Percentiles rank a stretch among this genome's conserved stretches.
Conservation (phyloP, 2,797 vertebrate genomes). For the Paramormyrops hopkinsi region DNA sequence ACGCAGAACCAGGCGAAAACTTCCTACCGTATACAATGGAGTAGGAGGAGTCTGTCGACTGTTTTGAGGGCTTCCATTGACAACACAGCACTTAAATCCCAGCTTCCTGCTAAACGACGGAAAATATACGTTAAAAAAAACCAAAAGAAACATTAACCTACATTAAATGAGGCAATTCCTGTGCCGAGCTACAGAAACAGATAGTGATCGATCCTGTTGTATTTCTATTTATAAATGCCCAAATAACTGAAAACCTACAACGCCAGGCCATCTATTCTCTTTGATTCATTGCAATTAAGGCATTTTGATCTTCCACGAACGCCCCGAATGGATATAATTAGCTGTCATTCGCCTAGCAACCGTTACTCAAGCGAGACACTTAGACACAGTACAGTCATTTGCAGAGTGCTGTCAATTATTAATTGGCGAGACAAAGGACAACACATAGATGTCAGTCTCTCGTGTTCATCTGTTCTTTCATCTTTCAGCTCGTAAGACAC, state of each 20-base stretch:
- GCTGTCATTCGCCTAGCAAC: constrained; percentile 68
- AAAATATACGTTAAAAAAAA: background rate
- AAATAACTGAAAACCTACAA: constrained; percentile 70
- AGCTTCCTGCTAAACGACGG: background rate
- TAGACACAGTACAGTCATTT: constrained; percentile 49
- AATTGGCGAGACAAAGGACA: constrained; percentile 7
- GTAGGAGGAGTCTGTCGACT: background rate
- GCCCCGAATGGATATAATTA: constrained; percentile 67
- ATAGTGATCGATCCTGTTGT: constrained; percentile 50
- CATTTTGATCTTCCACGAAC: constrained; percentile 62
- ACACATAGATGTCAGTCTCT: background rate
- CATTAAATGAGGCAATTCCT: background rate
- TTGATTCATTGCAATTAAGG: constrained; percentile 66
- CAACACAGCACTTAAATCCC: background rate
- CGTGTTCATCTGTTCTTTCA: background rate
- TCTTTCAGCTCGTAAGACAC: background rate
- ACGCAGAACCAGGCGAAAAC: background rate
- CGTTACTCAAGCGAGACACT: constrained; percentile 64
- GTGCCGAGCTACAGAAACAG: background rate
- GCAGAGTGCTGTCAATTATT: constrained; percentile 43
- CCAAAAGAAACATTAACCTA: background rate
- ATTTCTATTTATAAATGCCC: constrained; percentile 67
- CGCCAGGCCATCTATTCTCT: constrained; percentile 63
- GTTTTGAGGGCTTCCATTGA: background rate
- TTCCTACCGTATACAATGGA: background rate